These are phyloP conservation scores for Megaceryle alcyon DNA, from an alignment of 2,797 vertebrate genomes.

Conservation along the genomic window DNA sequence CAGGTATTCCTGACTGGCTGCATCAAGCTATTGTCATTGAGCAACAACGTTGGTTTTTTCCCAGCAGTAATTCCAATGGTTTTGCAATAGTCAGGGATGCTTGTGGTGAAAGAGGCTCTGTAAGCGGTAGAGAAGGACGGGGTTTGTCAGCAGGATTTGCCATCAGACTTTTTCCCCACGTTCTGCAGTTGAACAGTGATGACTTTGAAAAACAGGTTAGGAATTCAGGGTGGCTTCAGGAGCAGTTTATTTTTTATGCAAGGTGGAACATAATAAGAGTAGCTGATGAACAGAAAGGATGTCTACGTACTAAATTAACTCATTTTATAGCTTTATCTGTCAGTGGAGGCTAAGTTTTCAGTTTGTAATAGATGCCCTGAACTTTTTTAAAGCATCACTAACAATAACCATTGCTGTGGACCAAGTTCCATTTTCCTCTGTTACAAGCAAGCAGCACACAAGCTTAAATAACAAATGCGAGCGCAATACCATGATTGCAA, in stretches of 20 bases:
- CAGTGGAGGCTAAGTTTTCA: neutral
- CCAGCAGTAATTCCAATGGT: neutral
- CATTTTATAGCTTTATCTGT: neutral
- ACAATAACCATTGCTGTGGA: neutral
- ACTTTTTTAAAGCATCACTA: neutral
- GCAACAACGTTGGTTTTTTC: neutral
- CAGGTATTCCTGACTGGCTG: neutral
- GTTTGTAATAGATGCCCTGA: neutral
- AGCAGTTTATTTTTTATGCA: neutral
- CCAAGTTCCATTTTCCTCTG: neutral
- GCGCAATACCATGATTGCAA: neutral
- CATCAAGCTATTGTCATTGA: neutral
- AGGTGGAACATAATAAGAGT: neutral
- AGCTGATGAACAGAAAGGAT: neutral
- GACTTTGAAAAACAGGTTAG: neutral
- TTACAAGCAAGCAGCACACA: neutral
- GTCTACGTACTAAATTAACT: neutral
- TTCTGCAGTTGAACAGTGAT: neutral
- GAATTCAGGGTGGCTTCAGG: neutral
- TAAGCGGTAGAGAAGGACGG: rapidly evolving
- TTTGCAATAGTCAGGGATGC: neutral
- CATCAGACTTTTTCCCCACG: neutral
- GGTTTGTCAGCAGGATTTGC: neutral
- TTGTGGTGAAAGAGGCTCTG: neutral
- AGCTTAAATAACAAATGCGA: neutral